Conservation (phyloP, 1,140 invertebrate genomes). For the Drosophila tani region DNA sequence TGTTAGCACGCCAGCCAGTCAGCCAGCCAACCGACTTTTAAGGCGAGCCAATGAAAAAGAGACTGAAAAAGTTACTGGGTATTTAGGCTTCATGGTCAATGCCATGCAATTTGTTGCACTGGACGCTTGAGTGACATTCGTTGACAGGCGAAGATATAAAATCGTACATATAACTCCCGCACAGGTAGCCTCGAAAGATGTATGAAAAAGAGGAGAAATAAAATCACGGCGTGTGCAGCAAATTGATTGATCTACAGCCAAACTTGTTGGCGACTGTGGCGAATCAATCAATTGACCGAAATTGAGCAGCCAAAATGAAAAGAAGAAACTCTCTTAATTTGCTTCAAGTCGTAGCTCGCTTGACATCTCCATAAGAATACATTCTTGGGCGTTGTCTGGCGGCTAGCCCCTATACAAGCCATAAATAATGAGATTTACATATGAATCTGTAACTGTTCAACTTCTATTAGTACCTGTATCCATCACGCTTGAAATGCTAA, state of each 20-base stretch:
- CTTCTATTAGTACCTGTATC: conserved; percentile 31
- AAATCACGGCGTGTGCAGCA: conserved; percentile 45
- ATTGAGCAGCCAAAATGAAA: conserved; percentile 7
- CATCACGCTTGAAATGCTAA: conserved; percentile 35
- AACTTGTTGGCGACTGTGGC: conserved; percentile 54
- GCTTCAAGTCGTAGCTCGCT: conserved; percentile 4
- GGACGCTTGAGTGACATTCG: conserved; percentile 48
- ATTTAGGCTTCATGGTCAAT: conserved; percentile 57
- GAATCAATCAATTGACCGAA: conserved; percentile 70
- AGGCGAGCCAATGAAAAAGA: conserved; percentile 46
- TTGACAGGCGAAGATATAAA: conserved; percentile 44
- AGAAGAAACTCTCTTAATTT: conserved; percentile 40
- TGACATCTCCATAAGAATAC: conserved; percentile 46
- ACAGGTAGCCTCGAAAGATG: conserved; percentile 30
- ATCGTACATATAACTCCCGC: conserved; percentile 15
- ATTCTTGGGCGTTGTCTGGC: conserved; percentile 41
- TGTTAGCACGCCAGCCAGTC: conserved; percentile 62
- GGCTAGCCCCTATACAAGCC: conserved; percentile 37
- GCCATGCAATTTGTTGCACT: conserved; percentile 63
- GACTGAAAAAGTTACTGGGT: conserved; percentile 25
- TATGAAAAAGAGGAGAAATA: conserved; percentile 9
- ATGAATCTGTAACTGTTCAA: conserved; percentile 48
- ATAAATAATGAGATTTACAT: conserved; percentile 69
- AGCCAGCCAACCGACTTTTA: conserved; percentile 46
- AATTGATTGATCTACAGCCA: conserved; percentile 70